Evolutionary conservation across 2,888 invertebrate genomes (phyloP).

Genomic region (Seira musarum): DNA sequence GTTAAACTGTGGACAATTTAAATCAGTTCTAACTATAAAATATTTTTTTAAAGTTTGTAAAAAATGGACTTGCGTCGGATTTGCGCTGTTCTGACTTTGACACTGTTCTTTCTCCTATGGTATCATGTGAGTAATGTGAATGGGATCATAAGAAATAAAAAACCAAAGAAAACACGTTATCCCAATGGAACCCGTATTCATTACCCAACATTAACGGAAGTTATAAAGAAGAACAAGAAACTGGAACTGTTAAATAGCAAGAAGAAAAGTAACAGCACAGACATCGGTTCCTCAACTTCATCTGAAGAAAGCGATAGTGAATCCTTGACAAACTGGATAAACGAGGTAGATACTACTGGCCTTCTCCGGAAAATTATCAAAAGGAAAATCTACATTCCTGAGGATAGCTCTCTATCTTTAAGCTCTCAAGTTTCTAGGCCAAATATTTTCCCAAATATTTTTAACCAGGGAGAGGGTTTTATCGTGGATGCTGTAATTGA

Average conservation of each 20-base stretch:
- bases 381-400: conserved; percentile 42
- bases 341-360: conserved; percentile 32
- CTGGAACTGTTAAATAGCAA: neutral
- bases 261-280: neutral
- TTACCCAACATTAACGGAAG: too few relatives aligned
- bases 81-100: too few relatives aligned
- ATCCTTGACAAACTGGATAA: conserved; percentile 33
- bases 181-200: too few relatives aligned
- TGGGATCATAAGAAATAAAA: too few relatives aligned
- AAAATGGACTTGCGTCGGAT: too few relatives aligned
- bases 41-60: too few relatives aligned
- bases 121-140: too few relatives aligned
- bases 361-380: conserved; percentile 3
- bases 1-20: too few relatives aligned
- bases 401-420: conserved; percentile 35
- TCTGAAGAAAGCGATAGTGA: neutral
- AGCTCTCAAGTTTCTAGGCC: conserved; percentile 48
- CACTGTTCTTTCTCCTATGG: too few relatives aligned
- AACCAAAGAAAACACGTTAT: too few relatives aligned
- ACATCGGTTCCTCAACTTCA: too few relatives aligned
- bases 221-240: conserved; percentile 10
- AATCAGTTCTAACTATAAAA: too few relatives aligned
- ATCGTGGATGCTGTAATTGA: conserved; percentile 53
- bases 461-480: conserved; percentile 46
- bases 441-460: conserved; percentile 51